Evolutionary conservation across 2,113 vertebrate genomes (phyloP).

Genomic region (Pristiophorus japonicus): DNA sequence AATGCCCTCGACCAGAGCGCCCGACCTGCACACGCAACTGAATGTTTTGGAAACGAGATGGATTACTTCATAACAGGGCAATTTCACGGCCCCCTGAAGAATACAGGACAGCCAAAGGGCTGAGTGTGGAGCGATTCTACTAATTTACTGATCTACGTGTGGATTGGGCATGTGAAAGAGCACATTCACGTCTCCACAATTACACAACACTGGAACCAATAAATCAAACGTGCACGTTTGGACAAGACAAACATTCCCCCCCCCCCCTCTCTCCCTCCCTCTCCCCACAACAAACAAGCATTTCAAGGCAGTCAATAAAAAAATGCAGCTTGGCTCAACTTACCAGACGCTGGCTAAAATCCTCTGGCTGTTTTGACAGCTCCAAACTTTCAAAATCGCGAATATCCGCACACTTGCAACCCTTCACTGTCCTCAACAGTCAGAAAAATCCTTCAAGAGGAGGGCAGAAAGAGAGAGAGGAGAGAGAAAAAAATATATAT

Average conservation of each 20-base stretch:
- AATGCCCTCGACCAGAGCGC: not conserved
- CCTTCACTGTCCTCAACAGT: conserved; percentile 6
- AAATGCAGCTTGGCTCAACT: not conserved
- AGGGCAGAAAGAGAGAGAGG: not conserved
- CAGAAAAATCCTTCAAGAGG: conserved; percentile 25
- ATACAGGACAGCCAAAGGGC: not conserved
- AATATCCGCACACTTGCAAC: not conserved
- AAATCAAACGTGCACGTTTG: not conserved
- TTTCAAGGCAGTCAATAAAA: not conserved
- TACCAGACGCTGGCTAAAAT: conserved; percentile 6
- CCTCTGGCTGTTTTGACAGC: conserved; percentile 6
- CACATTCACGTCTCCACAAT: not conserved
- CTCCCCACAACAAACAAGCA: too few relatives aligned
- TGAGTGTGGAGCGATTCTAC: not conserved
- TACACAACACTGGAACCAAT: not conserved
- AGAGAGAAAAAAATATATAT: too few relatives aligned
- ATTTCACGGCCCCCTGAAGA: not conserved
- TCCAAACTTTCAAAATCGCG: conserved; percentile 16
- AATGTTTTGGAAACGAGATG: conserved; percentile 13
- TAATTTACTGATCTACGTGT: not conserved
- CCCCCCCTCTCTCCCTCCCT: too few relatives aligned
- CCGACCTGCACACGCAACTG: not conserved
- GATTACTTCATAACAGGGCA: conserved; percentile 1
- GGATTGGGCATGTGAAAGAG: not conserved
- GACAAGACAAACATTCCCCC: not conserved